Conservation (phyloP, 2,113 vertebrate genomes). For the Scomber japonicus region DNA sequence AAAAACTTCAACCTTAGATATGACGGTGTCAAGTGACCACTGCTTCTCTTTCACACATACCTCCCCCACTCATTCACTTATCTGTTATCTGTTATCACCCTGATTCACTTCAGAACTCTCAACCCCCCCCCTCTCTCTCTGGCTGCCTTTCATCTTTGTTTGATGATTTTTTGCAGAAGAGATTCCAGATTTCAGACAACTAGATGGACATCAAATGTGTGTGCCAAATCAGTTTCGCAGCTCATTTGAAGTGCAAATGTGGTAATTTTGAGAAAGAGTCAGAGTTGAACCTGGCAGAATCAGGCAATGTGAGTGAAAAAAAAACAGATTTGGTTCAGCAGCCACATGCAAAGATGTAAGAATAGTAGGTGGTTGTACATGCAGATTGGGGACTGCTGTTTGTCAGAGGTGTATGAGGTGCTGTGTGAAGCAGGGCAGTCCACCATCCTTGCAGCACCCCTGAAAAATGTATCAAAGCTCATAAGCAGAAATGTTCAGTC, state of each 20-base stretch:
- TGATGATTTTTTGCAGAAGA: background rate
- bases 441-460: constrained; percentile 44
- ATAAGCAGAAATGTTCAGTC: constrained; percentile 48
- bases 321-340: background rate
- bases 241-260: too few species aligned
- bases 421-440: constrained; percentile 43
- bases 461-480: constrained; percentile 52
- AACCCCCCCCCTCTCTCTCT: background rate
- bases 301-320: background rate
- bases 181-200: too few species aligned
- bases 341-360: constrained; percentile 6
- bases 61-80: background rate
- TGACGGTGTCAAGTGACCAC: background rate
- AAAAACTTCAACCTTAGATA: background rate
- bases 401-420: constrained; percentile 31
- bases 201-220: too few species aligned
- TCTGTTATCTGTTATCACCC: background rate
- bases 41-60: background rate
- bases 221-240: too few species aligned
- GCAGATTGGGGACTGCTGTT: constrained; percentile 42
- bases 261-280: too few species aligned
- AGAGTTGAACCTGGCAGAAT: too few species aligned
- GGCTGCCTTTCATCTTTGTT: background rate
- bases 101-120: background rate
- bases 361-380: constrained; percentile 37